Base-by-base conservation (phyloP, 2,888 invertebrate species). In the Melinopterus prodromus region DNA sequence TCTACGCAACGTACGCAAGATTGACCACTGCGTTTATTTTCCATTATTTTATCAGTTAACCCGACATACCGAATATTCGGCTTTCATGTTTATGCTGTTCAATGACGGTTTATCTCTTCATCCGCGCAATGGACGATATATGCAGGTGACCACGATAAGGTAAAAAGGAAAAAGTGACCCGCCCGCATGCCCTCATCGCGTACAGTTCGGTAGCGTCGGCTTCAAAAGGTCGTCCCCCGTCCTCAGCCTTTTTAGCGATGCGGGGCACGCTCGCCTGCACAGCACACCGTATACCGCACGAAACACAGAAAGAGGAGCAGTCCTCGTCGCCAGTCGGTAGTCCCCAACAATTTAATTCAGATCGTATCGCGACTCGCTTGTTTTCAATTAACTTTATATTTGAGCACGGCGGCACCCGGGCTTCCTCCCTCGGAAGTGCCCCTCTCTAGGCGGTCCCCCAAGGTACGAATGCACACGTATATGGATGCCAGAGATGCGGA, bases 321-420 rank as follows among this genome's bases (percentile, higher is more conserved):
- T 26, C 53, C 12, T 53, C 53, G 12, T 12, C 9, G 53, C 3
- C 1, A 7, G 7, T 12, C 9, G 53, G 53, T 9, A 7, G 7
- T 12, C 53, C 53, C 84, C 83, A 82, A 82, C 85, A 83, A 85
- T 84, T 85, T 85, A 85, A 85, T 85, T 85, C 84, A 83, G 85
- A 85, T 85, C 85, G 82, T 85, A 85, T 85, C 85, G 83, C 82
- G 78, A 79, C 82, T 83, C 84, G 86, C 85, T 86, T 86, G 86
- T 87, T 87, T 87, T 87, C 87, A 87, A 87, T 87, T 87, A 87
- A 86, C 84, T 86, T 86, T 80, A 81, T 83, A 53, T 53, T 83
- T 82, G 53, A 53, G 53, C 53, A 53, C 53, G 53, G 53, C 53
- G 53, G 53, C 26, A 26, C 26, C 26, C 26, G 26, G 26, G 7